A percentile compares a stretch with the other conserved stretches of the same genome.
Conservation (phyloP, 1,140 invertebrate species). For the Aleiodes sp. region DNA sequence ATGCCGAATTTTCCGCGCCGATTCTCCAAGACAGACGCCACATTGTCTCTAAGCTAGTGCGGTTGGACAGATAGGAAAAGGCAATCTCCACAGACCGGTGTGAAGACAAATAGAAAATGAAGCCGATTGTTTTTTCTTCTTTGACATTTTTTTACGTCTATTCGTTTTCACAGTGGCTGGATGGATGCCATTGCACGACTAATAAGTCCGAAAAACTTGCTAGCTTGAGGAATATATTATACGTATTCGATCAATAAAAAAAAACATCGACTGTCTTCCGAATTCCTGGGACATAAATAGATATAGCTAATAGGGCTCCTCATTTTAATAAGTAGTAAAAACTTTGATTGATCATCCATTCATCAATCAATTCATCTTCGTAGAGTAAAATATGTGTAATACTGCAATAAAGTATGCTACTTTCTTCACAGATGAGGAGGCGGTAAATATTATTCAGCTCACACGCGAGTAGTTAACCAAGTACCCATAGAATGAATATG, state of each 20-base stretch:
- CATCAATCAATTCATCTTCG: background rate
- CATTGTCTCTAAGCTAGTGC: conserved; percentile 41
- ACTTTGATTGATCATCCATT: background rate
- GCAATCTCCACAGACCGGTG: background rate
- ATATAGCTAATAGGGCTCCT: too few species aligned
- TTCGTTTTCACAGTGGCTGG: too few species aligned
- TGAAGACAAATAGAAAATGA: conserved; percentile 3
- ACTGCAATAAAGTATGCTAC: background rate
- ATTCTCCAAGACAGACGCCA: conserved; percentile 43
- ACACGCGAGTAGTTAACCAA: conserved; percentile 40
- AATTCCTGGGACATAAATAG: too few species aligned
- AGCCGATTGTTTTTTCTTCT: conserved; percentile 6
- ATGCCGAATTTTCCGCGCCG: conserved; percentile 47
- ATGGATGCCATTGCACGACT: too few species aligned
- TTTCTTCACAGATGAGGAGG: conserved; percentile 31
- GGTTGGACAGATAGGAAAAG: conserved; percentile 15
- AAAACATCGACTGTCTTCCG: too few species aligned
- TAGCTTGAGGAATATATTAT: too few species aligned
- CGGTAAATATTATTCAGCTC: conserved; percentile 35
- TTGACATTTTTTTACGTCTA: too few species aligned
- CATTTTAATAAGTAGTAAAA: too few species aligned
- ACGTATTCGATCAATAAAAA: too few species aligned
- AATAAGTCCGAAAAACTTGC: too few species aligned
- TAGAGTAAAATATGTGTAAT: background rate
- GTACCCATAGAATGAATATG: conserved; percentile 31